Conservation (phyloP, 2,888 invertebrate genomes). For the Oscheius sp. region DNA sequence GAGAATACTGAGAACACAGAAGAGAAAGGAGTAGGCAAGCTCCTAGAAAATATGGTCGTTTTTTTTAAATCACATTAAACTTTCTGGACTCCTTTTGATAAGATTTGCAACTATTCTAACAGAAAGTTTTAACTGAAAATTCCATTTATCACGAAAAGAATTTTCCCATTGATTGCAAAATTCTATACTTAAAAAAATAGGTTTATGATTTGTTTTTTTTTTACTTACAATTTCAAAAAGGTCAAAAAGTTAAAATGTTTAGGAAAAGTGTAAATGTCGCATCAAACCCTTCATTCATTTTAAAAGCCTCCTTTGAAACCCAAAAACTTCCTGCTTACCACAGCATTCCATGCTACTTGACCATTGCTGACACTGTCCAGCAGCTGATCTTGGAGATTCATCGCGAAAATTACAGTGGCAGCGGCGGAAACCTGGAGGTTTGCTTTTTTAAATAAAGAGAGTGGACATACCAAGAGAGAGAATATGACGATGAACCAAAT, state of each 20-base stretch:
- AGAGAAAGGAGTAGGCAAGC: slow-evolving; percentile 65
- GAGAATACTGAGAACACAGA: slow-evolving; percentile 60
- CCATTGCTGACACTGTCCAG: slow-evolving; percentile 62
- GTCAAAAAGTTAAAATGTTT: not conserved
- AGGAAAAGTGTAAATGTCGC: too few species aligned
- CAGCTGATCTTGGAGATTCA: slow-evolving; percentile 59
- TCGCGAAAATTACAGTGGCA: slow-evolving; percentile 66
- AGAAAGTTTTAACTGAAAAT: too few species aligned
- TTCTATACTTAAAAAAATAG: not conserved
- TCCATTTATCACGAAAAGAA: too few species aligned
- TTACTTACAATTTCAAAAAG: not conserved
- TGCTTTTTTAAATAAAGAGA: not conserved
- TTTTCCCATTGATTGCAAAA: too few species aligned
- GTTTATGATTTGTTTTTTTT: not conserved
- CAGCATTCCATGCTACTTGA: slow-evolving; percentile 61
- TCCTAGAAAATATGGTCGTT: slow-evolving; percentile 43
- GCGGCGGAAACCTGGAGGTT: slow-evolving; percentile 50
- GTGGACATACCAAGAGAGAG: slow-evolving; percentile 45
- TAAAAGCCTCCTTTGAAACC: not conserved
- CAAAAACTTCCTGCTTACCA: slow-evolving; percentile 39
- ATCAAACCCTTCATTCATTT: too few species aligned
- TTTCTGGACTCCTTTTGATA: not conserved
- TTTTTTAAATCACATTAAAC: not conserved
- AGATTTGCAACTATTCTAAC: not conserved
- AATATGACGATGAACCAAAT: slow-evolving; percentile 62